Base-by-base conservation (phyloP, 2,888 invertebrate genomes). In the Xylota segnis region DNA sequence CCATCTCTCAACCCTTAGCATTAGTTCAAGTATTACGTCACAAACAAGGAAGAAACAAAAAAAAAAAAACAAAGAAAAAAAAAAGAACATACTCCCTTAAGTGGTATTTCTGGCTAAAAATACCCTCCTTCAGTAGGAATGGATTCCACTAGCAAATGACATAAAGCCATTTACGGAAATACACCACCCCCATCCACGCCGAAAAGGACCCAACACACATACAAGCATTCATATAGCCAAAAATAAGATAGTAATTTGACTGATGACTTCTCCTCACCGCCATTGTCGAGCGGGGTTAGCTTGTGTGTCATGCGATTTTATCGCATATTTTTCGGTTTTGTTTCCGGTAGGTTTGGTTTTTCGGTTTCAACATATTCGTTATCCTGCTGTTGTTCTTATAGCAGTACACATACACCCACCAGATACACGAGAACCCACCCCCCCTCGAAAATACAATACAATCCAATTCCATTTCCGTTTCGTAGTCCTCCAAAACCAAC, bases 221-320 rank as follows among this genome's bases (percentile, higher is more conserved):
- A 65, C 54, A 59, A 34, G 12, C 59, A 84, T 81, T 84, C 75
- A 75, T 84, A 76, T 71, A 72, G 54, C 82, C 86, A 72, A 82
- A 86, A 86, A 86, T 82, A 86, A 86, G 86, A 86, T 86, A 86
- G 86, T 86, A 87, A 88, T 88, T 88, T 88, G 88, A 88, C 88
- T 88, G 88, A 88, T 88, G 88, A 88, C 86, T 88, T 84, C 78
- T 86, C 84, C 77, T 81, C 70, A 43, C 71, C 71, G 61, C 66
- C 58, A 29, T 50, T 47, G 63, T 65, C 68, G 58, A 52, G 47
- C 59, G 66, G 76, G 86, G 82, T 63, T 58, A 76, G 72, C 59
- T 82, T 86, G 83, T 86, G 83, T 87, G 88, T 88, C 88, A 88
- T 88, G 88, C 87, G 88, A 88, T 88, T 88, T 87, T 88, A 88